Base-by-base conservation (phyloP, 2,888 invertebrate genomes). In the Halictus ligatus region DNA sequence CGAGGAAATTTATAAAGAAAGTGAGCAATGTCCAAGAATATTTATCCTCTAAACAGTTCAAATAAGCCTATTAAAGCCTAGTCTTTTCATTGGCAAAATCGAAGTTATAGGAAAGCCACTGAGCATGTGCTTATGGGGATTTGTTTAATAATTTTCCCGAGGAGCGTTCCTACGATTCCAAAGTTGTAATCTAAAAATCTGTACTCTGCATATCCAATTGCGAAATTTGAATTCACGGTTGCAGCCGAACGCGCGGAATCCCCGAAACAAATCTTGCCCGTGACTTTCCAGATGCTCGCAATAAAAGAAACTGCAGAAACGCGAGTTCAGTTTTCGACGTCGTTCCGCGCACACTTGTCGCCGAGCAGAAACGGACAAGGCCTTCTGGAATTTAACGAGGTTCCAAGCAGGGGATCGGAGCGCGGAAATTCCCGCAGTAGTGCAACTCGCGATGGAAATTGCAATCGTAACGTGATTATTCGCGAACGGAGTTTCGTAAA, bases 381-480 rank as follows among this genome's bases (percentile, higher is more conserved):
- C 15, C 15, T 64, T 64, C 29, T 29, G 64, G 64, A 29, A 64
- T 64, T 64, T 64, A 64, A 64, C 64, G 64, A 64, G 25, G 29
- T 64, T 64, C 64, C 64, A 13, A 29, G 64, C 8, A n/a, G 15
- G 7, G 15, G 7, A 29, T 64, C 64, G 64, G 25, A 60, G 25
- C 25, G 29, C 13, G 12, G 64, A 29, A 64, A 64, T 29, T 29
- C 29, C 64, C 29, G 25, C 13, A 25, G 64, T n/a, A 54, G 54
- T 10, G 64, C 29, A 15, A 7, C 64, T 29, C 29, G 25, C 64
- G 64, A 64, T 29, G 29, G 64, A 64, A 64, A 64, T 64, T 64
- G 64, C 15, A 29, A 64, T 64, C 25, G 13, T 64, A 29, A 64
- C 64, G 64, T 29, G 64, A 64, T 64, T 64, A 64, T 64, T 64